These are phyloP conservation scores for Atta colombica DNA, from an alignment of 1,140 invertebrate species.

Conservation along the genomic window DNA sequence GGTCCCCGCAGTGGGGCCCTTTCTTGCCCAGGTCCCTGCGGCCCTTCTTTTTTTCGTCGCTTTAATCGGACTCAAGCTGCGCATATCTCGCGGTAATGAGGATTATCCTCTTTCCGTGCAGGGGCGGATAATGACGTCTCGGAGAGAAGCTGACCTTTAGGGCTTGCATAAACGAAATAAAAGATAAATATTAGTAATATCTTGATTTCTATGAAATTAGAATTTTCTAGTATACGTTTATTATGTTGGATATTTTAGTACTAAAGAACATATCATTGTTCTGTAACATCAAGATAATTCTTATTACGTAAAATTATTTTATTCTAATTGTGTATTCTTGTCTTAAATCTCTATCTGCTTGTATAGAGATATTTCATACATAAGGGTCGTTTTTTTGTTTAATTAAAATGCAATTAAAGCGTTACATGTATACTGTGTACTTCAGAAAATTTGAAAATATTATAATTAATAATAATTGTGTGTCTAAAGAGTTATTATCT, in stretches of 20 bases:
- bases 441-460: neutral
- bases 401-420: conserved; percentile 5
- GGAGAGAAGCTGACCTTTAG: neutral
- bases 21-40: conserved; percentile 35
- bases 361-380: neutral
- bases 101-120: conserved; percentile 65
- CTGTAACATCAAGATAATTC: neutral
- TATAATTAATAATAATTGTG: neutral
- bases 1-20: conserved; percentile 41
- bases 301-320: neutral
- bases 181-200: neutral
- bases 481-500: neutral
- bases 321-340: neutral
- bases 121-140: conserved; percentile 30
- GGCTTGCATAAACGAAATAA: neutral
- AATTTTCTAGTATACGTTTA: neutral
- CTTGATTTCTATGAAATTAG: neutral
- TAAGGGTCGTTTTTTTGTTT: neutral
- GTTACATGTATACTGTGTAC: neutral
- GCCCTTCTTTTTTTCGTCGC: conserved; percentile 50
- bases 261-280: neutral
- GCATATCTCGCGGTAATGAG: conserved; percentile 76
- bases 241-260: neutral
- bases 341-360: neutral
- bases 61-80: conserved; percentile 77